Conservation (phyloP, 2,113 vertebrate species). For the Plecotus auritus region DNA sequence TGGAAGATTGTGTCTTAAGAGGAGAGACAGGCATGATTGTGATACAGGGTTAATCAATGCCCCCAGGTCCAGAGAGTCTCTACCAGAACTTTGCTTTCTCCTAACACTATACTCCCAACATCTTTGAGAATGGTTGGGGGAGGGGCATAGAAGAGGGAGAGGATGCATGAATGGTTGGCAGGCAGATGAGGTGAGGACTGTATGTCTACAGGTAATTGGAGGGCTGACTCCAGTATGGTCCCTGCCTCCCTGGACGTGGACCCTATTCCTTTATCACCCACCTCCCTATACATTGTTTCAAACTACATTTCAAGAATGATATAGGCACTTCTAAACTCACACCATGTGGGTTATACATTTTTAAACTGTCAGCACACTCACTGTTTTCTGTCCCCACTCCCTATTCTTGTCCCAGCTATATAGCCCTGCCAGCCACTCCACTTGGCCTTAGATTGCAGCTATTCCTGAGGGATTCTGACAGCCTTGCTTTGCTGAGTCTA, state of each 20-base stretch:
- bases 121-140: neutral
- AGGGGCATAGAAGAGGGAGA: neutral
- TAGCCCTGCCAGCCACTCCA: neutral
- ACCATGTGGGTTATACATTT: neutral
- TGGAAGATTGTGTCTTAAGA: neutral
- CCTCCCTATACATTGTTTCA: neutral
- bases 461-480: neutral
- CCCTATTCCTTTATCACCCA: neutral
- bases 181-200: neutral
- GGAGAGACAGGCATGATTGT: neutral
- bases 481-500: neutral
- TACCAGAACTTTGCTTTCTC: neutral
- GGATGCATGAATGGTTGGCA: neutral
- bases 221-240: fast-evolving
- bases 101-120: neutral
- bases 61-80: fast-evolving
- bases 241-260: neutral
- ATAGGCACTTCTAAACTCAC: neutral
- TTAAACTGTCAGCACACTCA: neutral
- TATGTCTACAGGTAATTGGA: neutral
- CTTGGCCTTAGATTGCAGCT: neutral
- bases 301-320: neutral
- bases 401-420: neutral
- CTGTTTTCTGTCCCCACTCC: too few species aligned
- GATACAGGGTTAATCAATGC: neutral